Base-by-base conservation (phyloP, 1,140 invertebrate genomes). In the Euura saliciscinereae region DNA sequence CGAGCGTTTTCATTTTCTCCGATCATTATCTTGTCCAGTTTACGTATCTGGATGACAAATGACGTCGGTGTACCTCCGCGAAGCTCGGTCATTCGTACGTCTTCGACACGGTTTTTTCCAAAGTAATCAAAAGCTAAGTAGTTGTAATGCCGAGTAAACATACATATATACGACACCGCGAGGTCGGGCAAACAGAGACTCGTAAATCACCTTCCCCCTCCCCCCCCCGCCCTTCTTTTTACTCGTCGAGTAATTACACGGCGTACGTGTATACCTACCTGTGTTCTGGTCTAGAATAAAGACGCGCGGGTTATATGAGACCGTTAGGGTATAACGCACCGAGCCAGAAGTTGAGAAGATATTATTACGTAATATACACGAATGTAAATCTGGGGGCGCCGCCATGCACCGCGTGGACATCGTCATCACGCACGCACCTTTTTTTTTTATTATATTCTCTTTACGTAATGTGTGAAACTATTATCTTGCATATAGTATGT, bases 91-190 rank as follows among this genome's bases (percentile, higher is more conserved):
- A 6, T 11, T 8, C 44, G 43, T 45, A 8, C 28, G 28, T 28
- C 28, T 28, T 28, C 28, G 28, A 28, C 28, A 28, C 28, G 28
- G 28, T 28, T 28, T 28, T 28, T 28, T 28, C 28, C 8, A 72
- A 59, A 70, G 69, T 66, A 43, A 67, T 11, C 51, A 59, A 6
- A 59, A 59, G 51, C 6, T 59, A 59, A 59, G 51, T 6, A 59
- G 51, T 59, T 69, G 51, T 74, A 74, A 75, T 77, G 75, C 65
- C 75, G 74, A 71, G 65, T 73, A 75, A 75, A 75, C 74, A 77
- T 74, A 77, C 71, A 74, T 28, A 28, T 28, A 28, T 8, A n/a
- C 59, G 74, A 73, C 74, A 59, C 71, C 70, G 68, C 42, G 42
- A 72, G 71, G 66, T 74, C 71, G 67, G 66, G 68, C 72, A 77